Evolutionary conservation across 2,888 invertebrate species (phyloP), one percentile per base, ranked within the genome.

Genomic region (Macrosiphum euphorbiae): DNA sequence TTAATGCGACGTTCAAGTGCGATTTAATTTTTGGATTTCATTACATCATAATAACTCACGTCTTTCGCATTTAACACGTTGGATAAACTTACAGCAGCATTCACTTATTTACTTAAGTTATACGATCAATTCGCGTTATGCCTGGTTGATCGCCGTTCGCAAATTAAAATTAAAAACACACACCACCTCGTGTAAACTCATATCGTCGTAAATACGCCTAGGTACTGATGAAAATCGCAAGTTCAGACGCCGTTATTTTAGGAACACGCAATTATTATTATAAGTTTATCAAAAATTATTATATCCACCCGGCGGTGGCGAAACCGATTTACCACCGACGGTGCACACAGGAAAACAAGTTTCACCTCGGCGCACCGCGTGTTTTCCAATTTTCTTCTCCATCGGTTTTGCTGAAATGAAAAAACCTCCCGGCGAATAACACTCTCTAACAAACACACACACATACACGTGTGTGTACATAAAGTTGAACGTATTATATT

Each of bases 331-430:
- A 87, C 67, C 92, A 11, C 85, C 91, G 24, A 61, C 85, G 85
- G 91, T 10, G 90, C 20, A 11, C 55, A 24, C 47, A 2, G 24
- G 35, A 61, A 87, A 61, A 92, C 87, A 20, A 87, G 61, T 92
- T 50, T 92, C 67, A 28, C 84, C 41, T 55, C n/a, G 41, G 8
- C 85, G 26, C 52, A 44, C 44, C 47, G 47, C 50, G 86, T 50
- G 92, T 92, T 92, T 92, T 92, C 92, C 87, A 67, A 92, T 92
- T 92, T 92, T 92, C 87, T 67, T 67, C 87, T 67, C 92, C 61
- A 16, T 67, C 87, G 4, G 92, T 87, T 92, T 87, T 41, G 87
- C 67, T 35, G 50, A 87, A 67, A 87, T 87, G 87, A 67, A 92
- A 91, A 91, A 61, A 92, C 61, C 92, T 50, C 20, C n/a, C 50